phyloP scores from a whole-genome alignment of 1,140 invertebrate species.

The Drosophila cardini region DNA sequence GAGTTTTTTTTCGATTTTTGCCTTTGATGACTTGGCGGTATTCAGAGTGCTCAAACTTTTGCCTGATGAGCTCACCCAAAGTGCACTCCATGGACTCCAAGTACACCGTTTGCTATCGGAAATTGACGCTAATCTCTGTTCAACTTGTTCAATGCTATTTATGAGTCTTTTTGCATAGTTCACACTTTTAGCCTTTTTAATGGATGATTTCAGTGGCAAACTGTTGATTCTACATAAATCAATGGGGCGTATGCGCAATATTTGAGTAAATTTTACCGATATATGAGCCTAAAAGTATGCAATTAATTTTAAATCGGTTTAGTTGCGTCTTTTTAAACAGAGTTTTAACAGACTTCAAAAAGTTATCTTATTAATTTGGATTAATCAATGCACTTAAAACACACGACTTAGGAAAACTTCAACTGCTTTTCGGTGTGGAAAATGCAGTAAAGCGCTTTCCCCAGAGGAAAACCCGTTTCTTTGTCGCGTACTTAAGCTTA shows the following conservation, averaged over 20 bases:
- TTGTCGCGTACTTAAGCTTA: constrained; percentile 14
- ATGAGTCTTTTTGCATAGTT: constrained; percentile 9
- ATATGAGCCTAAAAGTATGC: too few species aligned
- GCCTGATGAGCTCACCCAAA: constrained; percentile 5
- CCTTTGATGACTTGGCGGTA: constrained; percentile 30
- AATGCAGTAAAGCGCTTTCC: background rate
- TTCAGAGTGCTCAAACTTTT: constrained; percentile 15
- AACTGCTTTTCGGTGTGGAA: background rate
- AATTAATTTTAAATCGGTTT: too few species aligned
- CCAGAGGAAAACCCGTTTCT: background rate
- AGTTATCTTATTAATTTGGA: too few species aligned
- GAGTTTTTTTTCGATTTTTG: constrained; percentile 21
- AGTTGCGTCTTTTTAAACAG: too few species aligned
- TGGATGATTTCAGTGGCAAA: constrained; percentile 9
- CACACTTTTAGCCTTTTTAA: constrained; percentile 5
- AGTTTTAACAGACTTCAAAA: too few species aligned
- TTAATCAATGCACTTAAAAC: too few species aligned
- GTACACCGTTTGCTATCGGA: constrained; percentile 28
- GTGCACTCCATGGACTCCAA: constrained; percentile 12
- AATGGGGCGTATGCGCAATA: constrained; percentile 38
- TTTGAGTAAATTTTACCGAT: too few species aligned
- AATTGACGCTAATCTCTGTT: constrained; percentile 62
- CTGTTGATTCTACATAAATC: constrained; percentile 8
- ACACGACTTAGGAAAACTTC: background rate
- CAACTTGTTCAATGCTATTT: constrained; percentile 16